Evolutionary conservation across 2,113 vertebrate species (phyloP).

Genomic region (Apus apus): DNA sequence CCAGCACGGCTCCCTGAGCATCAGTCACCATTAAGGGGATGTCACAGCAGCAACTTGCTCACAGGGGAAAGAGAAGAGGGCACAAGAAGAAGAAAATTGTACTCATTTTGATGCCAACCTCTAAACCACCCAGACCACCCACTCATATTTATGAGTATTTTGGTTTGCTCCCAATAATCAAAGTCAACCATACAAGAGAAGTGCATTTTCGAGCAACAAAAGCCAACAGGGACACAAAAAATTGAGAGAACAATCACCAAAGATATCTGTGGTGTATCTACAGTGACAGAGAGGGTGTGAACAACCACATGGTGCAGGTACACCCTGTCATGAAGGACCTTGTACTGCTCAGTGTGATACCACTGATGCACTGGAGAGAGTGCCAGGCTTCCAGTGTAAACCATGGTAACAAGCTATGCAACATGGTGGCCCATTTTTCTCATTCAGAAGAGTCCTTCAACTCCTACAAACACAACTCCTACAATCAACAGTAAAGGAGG

Average conservation of each 20-base stretch:
- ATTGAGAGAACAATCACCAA: neutral
- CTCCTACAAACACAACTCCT: neutral
- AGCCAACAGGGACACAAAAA: neutral
- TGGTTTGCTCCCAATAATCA: neutral
- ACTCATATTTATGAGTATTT: neutral
- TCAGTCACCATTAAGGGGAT: neutral
- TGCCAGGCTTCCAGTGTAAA: neutral
- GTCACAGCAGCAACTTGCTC: neutral
- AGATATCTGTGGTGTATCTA: neutral
- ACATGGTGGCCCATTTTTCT: neutral
- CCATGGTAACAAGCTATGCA: accelerated
- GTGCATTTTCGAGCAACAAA: neutral
- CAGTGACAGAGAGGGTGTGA: neutral
- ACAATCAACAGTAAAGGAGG: neutral
- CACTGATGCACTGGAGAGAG: neutral
- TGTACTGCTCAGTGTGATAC: neutral
- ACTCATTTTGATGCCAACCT: neutral
- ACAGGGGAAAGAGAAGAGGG: neutral
- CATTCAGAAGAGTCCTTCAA: neutral
- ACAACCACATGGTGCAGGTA: accelerated
- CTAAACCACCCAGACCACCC: neutral
- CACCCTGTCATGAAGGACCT: neutral
- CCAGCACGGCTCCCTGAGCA: neutral
- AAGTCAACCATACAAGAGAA: neutral
- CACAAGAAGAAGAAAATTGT: neutral